phyloP scores from a whole-genome alignment of 1,140 invertebrate species.

The Nephila pilipes region DNA sequence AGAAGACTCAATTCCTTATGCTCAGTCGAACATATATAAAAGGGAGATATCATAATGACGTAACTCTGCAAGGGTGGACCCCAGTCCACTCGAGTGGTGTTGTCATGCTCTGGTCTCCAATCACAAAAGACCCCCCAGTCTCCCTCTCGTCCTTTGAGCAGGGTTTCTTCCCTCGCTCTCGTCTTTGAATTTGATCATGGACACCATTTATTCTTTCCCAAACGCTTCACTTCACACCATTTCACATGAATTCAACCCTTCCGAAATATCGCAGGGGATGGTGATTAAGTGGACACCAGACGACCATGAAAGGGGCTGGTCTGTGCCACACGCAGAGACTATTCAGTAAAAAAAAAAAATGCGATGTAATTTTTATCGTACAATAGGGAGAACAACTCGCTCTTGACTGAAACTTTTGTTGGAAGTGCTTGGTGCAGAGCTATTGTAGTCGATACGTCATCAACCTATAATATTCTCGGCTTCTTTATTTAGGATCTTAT shows the following conservation, averaged over 20 bases:
- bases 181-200: slow-evolving; percentile 69
- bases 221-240: slow-evolving; percentile 67
- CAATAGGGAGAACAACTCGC: slow-evolving; percentile 32
- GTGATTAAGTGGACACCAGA: slow-evolving; percentile 72
- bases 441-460: slow-evolving; percentile 2
- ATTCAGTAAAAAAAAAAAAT: background rate
- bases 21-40: slow-evolving; percentile 50
- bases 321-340: background rate
- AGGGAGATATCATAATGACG: slow-evolving; percentile 65
- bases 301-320: slow-evolving; percentile 47
- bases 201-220: slow-evolving; percentile 66
- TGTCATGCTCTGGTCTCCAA: slow-evolving; percentile 62
- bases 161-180: slow-evolving; percentile 20
- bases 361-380: slow-evolving; percentile 21
- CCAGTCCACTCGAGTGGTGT: slow-evolving; percentile 42
- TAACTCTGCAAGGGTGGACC: slow-evolving; percentile 25
- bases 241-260: slow-evolving; percentile 72
- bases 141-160: background rate
- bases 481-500: background rate
- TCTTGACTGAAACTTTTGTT: slow-evolving; percentile 1
- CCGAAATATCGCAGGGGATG: slow-evolving; percentile 33
- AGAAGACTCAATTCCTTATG: slow-evolving; percentile 64
- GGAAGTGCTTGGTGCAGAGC: background rate
- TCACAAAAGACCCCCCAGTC: slow-evolving; percentile 25
- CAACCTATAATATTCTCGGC: background rate